Evolutionary conservation across 35 echinoderm and acorn worm genomes (phyloP).

Genomic region (Lytechinus variegatus): DNA sequence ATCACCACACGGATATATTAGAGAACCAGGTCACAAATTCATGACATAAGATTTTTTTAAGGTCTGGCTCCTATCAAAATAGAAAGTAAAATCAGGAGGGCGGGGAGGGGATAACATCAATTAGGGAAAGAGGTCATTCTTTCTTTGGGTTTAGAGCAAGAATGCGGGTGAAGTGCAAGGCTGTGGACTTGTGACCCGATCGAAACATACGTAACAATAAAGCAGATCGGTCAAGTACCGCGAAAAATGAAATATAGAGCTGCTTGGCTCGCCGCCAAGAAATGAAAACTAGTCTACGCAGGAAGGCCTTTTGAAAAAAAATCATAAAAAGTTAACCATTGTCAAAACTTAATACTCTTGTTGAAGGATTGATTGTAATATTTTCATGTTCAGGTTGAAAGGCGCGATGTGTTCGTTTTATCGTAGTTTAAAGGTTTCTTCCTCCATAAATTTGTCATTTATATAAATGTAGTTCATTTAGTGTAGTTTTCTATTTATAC

Average conservation of each 20-base stretch:
- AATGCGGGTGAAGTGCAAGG: constrained; percentile 22
- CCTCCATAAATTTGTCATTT: too few relatives aligned
- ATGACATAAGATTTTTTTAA: not conserved
- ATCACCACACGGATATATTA: not conserved
- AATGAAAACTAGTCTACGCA: not conserved
- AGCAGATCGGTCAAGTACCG: constrained; percentile 12
- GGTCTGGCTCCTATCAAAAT: not conserved
- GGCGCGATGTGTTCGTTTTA: too few relatives aligned
- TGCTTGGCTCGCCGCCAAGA: not conserved
- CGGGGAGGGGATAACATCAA: not conserved
- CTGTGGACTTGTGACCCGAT: not conserved
- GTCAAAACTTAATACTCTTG: too few relatives aligned
- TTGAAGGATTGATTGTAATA: too few relatives aligned
- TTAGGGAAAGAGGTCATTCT: not conserved
- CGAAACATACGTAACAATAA: not conserved
- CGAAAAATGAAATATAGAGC: not conserved
- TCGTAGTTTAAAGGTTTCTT: too few relatives aligned
- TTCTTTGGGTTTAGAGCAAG: not conserved
- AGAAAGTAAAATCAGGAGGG: not conserved
- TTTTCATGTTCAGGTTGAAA: too few relatives aligned
- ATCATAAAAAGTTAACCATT: too few relatives aligned
- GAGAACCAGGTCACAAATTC: not conserved
- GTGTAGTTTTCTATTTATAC: too few relatives aligned
- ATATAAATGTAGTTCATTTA: too few relatives aligned
- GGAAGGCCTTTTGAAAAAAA: not conserved